Evolutionary conservation across 2,797 vertebrate species (phyloP).

Genomic region (Sebastes vulpes): DNA sequence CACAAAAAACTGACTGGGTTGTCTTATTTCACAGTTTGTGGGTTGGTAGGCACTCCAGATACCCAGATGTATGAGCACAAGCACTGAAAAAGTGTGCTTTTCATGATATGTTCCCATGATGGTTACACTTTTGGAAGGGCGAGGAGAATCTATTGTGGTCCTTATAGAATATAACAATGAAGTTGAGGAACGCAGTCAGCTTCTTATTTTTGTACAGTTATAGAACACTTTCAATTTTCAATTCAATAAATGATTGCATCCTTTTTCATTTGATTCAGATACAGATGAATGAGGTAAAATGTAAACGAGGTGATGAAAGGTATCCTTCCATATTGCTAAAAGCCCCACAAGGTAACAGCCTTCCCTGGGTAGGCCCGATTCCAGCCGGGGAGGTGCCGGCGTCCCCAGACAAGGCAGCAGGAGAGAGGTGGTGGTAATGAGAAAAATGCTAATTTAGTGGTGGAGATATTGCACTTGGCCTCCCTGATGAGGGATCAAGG

Average conservation of each 20-base stretch:
- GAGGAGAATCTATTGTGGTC: not conserved
- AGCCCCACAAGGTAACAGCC: slow-evolving; percentile 40
- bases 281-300: slow-evolving; percentile 10
- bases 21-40: too few species aligned
- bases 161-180: not conserved
- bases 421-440: slow-evolving; percentile 80
- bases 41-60: too few species aligned
- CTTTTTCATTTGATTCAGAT: slow-evolving; percentile 16
- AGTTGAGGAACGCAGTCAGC: not conserved
- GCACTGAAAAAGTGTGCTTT: not conserved
- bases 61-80: too few species aligned
- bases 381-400: slow-evolving; percentile 46
- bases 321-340: not conserved
- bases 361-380: slow-evolving; percentile 46
- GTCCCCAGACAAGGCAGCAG: slow-evolving; percentile 68
- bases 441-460: slow-evolving; percentile 84
- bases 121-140: not conserved
- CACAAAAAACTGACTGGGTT: too few species aligned
- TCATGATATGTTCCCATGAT: not conserved
- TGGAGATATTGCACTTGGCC: slow-evolving; percentile 78
- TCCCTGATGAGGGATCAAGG: slow-evolving; percentile 80
- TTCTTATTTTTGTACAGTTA: not conserved
- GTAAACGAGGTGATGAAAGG: not conserved
- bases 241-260: not conserved
- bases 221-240: not conserved